Evolutionary conservation across 1,140 invertebrate species (phyloP).

Genomic region (Sipha flava): DNA sequence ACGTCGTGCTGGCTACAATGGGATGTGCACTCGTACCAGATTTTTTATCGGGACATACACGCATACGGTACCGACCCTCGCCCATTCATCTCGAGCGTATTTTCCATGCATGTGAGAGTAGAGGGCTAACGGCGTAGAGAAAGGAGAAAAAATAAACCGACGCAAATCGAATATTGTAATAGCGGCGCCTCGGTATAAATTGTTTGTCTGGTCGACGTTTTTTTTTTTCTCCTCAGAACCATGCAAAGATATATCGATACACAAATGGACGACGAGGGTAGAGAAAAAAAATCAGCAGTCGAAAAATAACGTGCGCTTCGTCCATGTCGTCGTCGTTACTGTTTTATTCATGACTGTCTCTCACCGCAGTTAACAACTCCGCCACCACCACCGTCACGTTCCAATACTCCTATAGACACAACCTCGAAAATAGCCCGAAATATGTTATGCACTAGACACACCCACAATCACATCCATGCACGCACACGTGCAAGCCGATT

Average conservation of each 20-base stretch:
- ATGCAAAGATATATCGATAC: background rate
- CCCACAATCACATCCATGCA: background rate
- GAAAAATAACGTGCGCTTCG: background rate
- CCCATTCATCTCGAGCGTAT: too few species aligned
- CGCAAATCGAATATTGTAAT: slow-evolving; percentile 25
- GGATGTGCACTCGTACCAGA: too few species aligned
- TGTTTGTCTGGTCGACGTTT: slow-evolving; percentile 18
- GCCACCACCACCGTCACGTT: too few species aligned
- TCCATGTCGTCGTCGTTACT: background rate
- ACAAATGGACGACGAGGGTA: too few species aligned
- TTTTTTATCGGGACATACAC: too few species aligned
- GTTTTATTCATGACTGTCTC: background rate
- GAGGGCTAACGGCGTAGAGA: background rate
- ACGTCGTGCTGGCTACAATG: too few species aligned
- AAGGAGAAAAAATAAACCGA: background rate
- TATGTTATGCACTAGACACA: background rate
- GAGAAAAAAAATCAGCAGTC: background rate
- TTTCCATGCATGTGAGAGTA: background rate
- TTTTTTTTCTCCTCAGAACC: background rate
- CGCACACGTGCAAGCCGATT: too few species aligned
- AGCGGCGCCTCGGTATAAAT: slow-evolving; percentile 9
- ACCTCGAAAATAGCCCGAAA: background rate
- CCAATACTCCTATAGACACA: too few species aligned
- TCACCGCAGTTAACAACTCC: background rate
- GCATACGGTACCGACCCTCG: too few species aligned